Base-by-base conservation (phyloP, 2,797 vertebrate species). In the Acrossocheilus wenchowensis region DNA sequence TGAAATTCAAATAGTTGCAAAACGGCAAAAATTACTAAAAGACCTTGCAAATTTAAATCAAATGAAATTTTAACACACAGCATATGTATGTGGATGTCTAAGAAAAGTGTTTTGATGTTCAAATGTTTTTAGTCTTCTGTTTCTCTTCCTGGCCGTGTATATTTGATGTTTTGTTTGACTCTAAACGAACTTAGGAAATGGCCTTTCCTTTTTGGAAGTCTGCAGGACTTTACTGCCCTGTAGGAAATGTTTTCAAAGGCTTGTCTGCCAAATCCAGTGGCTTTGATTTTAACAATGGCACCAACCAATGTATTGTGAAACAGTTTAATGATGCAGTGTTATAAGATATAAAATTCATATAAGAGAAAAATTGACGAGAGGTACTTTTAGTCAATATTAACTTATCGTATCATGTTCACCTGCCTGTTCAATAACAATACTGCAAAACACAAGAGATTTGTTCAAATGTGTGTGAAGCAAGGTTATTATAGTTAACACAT, bases 221-320 rank as follows among this genome's bases (percentile, higher is more conserved):
- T 74, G 82, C 62, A 82, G 72, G 66, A 73, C 75, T 83, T 48
- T 85, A 81, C 57, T 86, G 54, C 79, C 43, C 69, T 50, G 60
- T 75, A 73, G 87, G 88, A 91, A 90, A 83, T 69, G 82, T 87
- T 81, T 87, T 41, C 43, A 69, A 54, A 84, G 48, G 0, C 48
- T 71, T 41, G 78, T 84, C 83, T 78, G 81, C 50, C 52, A 73
- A 54, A 86, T 86, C 79, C 12, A 84, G 64, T 19, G n/a, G 78
- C 89, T 87, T 90, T 89, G 82, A 66, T 84, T 52, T 68, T 14
- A 78, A 84, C 73, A 84, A 84, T 78, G 60, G 45, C 34, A 26
- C 57, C 26, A 21, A 77, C 30, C 43, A 39, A 41, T 12, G 73
- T 39, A 17, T 43, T 84, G 73, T 54, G 62, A 75, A 84, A 84